Evolutionary conservation across 2,113 vertebrate species (phyloP).

Genomic region (Peromyscus polionotus): DNA sequence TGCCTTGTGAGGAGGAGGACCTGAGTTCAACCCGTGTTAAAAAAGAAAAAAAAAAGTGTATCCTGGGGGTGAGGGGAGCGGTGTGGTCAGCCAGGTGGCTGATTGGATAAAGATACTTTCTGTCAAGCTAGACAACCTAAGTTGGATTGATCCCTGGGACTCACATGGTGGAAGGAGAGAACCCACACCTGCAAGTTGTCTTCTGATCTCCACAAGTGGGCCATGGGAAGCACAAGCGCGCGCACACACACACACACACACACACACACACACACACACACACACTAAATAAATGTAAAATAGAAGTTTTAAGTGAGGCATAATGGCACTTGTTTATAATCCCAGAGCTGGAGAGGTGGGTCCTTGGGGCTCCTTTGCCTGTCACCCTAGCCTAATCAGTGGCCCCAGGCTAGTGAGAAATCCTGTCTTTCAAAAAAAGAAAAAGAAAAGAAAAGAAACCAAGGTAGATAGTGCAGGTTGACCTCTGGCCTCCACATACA

Average conservation of each 20-base stretch:
- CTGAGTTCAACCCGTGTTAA: not conserved
- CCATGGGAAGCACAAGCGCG: no score
- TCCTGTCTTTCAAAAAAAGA: not conserved
- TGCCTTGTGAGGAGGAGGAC: not conserved
- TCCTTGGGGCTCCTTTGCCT: not conserved
- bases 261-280: not conserved
- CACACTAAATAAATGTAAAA: not conserved
- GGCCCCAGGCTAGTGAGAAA: not conserved
- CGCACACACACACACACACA: not conserved
- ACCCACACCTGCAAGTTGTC: not conserved
- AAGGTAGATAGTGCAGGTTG: not conserved
- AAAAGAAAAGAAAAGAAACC: not conserved
- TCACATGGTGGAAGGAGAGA: not conserved
- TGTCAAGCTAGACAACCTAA: not conserved
- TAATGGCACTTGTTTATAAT: not conserved
- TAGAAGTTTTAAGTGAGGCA: not conserved
- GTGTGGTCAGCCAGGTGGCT: not conserved
- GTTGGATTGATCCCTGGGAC: not conserved
- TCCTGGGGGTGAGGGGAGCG: not conserved
- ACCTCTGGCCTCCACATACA: not conserved
- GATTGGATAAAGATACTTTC: not conserved
- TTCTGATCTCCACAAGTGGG: not conserved
- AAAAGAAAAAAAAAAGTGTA: not conserved
- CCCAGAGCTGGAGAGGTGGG: not conserved
- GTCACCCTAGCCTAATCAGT: not conserved